Base-by-base conservation (phyloP, 2,113 vertebrate species). In the Diadophis punctatus region DNA sequence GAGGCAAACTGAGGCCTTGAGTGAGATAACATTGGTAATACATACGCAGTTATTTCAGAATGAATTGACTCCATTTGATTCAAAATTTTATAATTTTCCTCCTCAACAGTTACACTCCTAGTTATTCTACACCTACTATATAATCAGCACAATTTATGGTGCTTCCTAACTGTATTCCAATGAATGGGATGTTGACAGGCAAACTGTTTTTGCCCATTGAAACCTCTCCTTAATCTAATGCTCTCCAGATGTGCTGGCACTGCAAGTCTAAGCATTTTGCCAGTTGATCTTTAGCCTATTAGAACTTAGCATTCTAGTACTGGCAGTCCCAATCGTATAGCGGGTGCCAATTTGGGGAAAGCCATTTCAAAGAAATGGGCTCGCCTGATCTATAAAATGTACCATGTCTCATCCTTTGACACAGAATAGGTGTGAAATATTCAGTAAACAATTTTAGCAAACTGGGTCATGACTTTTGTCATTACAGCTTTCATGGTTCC, bases 401-500 rank as follows among this genome's bases (percentile, higher is more conserved):
- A 52, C 14, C 74, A 80, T 43, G 34, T 43, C 74, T 80, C 51
- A 51, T 58, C 91, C 85, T 87, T 91, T 48, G 51, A 80, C 56
- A 84, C 48, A 89, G 39, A 85, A 80, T 80, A 58, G 27, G n/a
- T 89, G 18, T 22, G 9, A 93, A 90, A 80, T 0, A 0, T 53
- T 18, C 14, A 58, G 86, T 58, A 25, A 88, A 56, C 60, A 53
- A 86, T 48, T 87, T 46, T 63, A 86, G 80, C 63, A 86, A 8
- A 39, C 6, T 39, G 56, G 92, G 52, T 60, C 22, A 91, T 91
- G 90, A 84, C 27, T 48, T 25, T 0, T 51, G 60, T 87, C 86
- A 91, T 89, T 93, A 92, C 91, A 89, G 8, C 87, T 93, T 93
- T 93, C 93, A 84, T 93, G 88, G 93, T 92, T 94, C 84, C 14